Percentiles rank a stretch among this genome's conserved stretches.
phyloP scores from a whole-genome alignment of 2,113 vertebrate species.

The Nothoprocta pentlandii region DNA sequence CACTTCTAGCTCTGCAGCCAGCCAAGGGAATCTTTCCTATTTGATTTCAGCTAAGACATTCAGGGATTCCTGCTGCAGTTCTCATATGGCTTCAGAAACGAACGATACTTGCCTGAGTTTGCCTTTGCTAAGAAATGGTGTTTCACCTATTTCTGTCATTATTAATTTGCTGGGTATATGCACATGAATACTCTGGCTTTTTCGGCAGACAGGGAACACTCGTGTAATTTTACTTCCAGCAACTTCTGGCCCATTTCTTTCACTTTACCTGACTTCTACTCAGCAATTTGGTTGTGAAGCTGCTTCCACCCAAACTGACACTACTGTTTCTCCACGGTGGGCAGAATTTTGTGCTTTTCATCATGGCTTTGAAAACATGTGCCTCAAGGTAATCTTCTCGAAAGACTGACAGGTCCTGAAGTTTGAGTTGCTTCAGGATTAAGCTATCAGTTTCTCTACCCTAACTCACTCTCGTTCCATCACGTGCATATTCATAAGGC shows the following conservation, averaged over 20 bases:
- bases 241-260: neutral
- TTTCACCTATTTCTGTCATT: neutral
- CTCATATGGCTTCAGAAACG: neutral
- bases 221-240: neutral
- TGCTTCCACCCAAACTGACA: neutral
- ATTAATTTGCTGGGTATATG: neutral
- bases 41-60: neutral
- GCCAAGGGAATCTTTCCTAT: neutral
- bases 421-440: neutral
- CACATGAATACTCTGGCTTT: neutral
- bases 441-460: neutral
- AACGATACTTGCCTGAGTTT: neutral
- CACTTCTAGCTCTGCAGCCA: neutral
- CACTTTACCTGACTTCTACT: neutral
- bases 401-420: neutral
- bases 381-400: neutral
- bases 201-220: neutral
- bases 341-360: neutral
- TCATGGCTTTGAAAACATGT: neutral
- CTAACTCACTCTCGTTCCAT: neutral
- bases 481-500: fast-evolving
- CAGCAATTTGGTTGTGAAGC: neutral
- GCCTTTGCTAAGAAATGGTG: neutral
- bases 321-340: neutral
- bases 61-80: neutral